These are phyloP conservation scores for Ochotona princeps DNA, from an alignment of 2,113 vertebrate genomes.

Conservation along the genomic window DNA sequence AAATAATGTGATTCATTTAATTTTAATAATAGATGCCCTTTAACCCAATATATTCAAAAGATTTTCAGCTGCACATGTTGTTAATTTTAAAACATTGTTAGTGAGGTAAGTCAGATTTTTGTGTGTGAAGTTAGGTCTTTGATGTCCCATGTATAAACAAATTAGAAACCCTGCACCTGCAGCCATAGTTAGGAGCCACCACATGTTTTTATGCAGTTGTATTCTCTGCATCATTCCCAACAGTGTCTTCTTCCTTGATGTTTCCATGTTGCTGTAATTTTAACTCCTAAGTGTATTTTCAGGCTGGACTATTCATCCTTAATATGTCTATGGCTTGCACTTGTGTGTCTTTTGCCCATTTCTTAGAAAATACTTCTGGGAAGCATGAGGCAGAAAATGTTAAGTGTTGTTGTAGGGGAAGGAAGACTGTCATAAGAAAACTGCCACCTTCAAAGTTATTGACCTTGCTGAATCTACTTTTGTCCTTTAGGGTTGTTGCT, in stretches of 20 bases:
- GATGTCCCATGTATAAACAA: neutral
- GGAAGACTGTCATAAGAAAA: neutral
- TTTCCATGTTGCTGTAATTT: neutral
- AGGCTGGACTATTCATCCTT: neutral
- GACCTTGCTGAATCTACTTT: neutral
- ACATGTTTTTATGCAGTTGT: no score
- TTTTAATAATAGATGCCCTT: neutral
- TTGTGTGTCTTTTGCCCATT: neutral
- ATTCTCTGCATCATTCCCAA: neutral
- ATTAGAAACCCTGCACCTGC: neutral
- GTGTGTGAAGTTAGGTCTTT: neutral
- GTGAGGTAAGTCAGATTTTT: neutral
- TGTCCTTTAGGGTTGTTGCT: neutral
- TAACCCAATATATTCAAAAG: neutral
- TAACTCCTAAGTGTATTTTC: neutral
- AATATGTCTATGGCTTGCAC: neutral
- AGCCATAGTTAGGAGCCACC: neutral
- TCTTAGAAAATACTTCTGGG: neutral
- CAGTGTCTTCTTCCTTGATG: neutral
- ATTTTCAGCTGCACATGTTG: neutral
- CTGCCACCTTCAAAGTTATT: neutral
- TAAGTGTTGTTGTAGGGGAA: no score
- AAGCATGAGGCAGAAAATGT: neutral
- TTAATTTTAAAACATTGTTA: neutral
- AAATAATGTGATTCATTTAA: neutral